Base-by-base conservation (phyloP, 2,113 vertebrate genomes). In the Erythrocercus mccallii region DNA sequence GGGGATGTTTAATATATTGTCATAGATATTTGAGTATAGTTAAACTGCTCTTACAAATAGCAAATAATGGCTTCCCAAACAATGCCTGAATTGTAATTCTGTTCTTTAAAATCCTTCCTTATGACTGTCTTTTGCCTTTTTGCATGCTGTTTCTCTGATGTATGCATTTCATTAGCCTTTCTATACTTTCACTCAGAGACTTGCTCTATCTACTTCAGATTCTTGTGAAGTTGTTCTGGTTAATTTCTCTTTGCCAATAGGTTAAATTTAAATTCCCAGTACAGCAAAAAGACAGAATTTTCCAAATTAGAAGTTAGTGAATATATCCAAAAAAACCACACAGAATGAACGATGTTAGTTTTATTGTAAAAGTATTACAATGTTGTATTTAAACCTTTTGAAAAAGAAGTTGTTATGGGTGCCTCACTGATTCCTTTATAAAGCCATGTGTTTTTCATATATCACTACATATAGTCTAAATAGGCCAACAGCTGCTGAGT, bases 181-280 rank as follows among this genome's bases (percentile, higher is more conserved):
- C 66, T 70, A 14, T 66, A 53, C 45, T 93, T 93, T 90, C 40
- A 88, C 65, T 95, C 65, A 85, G 48, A 90, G 57, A 90, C 28
- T 92, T 93, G 16, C 90, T 88, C 71, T 86, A 40, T 92, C 89
- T 89, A 18, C 24, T 92, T 95, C 58, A 95, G 58, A 91, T 93
- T 64, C 71, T 78, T 78, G 51, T 61, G 58, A 97, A 85, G 44
- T 94, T 96, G 37, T 51, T 94, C 47, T 95, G 60, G 65, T 94
- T 97, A 92, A 90, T 95, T 97, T 94, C 35, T 94, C 77, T 83
- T 95, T 95, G n/a, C 48, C 69, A 95, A 73, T 79, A 81, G 87
- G 56, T 69, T 96, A 89, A 89, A 76, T 95, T 91, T 92, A 94
- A 96, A 87, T 92, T 96, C 64, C 93, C 76, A 79, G 38, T 91